Evolutionary conservation across 2,888 invertebrate species (phyloP), one percentile per base, ranked within the genome.

Genomic region (Noctua comes): DNA sequence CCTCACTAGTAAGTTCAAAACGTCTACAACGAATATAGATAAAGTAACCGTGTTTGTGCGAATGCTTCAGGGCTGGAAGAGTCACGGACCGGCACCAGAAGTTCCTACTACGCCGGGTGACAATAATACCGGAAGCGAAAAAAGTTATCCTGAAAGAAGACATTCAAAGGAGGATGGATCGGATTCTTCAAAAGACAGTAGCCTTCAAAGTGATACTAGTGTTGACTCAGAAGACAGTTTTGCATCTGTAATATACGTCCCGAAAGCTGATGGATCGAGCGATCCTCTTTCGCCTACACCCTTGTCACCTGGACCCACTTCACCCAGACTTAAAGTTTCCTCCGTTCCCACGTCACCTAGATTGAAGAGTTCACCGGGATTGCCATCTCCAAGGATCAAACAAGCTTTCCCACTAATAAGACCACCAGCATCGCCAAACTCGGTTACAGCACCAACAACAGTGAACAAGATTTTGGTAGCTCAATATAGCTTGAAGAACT

Each of bases 171-270:
- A 99, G 94, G 99, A 99, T 90, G 99, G 99, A 24, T 99, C 99
- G 0, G 98, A 98, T 92, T 98, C 98, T 11, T 98, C 98, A 4
- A 98, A 98, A 95, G 98, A 98, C 90, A 98, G 98, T 93, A 99
- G 99, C 93, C 97, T 99, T 80, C 99, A 99, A 95, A 99, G 99
- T 93, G 99, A 99, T 92, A 99, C 99, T 1, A 99, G 99, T 95
- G 98, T 99, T 57, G 99, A 99, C 93, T 99, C 99, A 1, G 99
- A 99, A 93, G 99, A 99, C 91, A 99, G 99, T 94, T 99, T 99
- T 92, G 99, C 99, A 79, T 99, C 99, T 84, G 99, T 99, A 68
- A 99, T 99, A 91, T 99, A 98, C 92, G 98, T 99, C 90, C 99
- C 99, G 77, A 98, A 98, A 95, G 98, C 98, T 72, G 98, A 98